Conservation (phyloP, 2,113 vertebrate genomes). For the Phaetusa simplex region DNA sequence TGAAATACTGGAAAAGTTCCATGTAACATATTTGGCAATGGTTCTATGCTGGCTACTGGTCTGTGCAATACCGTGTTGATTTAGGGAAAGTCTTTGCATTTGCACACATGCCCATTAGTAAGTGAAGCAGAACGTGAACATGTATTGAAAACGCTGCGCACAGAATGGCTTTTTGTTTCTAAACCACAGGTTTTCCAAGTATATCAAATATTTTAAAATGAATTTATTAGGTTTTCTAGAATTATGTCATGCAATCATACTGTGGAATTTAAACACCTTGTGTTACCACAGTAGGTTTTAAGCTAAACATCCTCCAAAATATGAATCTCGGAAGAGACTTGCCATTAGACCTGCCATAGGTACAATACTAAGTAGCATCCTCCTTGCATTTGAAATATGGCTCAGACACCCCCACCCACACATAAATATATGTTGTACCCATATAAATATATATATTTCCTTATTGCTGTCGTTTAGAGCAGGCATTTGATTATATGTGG, state of each 20-base stretch:
- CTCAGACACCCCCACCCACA: background rate
- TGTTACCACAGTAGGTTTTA: background rate
- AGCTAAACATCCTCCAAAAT: background rate
- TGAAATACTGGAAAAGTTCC: constrained; percentile 28
- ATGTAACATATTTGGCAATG: constrained; percentile 6
- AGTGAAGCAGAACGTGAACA: background rate
- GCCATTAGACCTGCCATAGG: background rate
- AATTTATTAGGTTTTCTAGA: background rate
- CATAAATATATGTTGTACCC: background rate
- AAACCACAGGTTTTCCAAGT: background rate
- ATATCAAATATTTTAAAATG: background rate
- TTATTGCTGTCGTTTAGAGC: background rate
- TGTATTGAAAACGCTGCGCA: background rate
- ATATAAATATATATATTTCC: background rate
- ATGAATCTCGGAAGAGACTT: fast-evolving
- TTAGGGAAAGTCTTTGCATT: background rate
- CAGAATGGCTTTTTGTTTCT: background rate
- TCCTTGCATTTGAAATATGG: background rate
- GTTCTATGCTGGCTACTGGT: background rate
- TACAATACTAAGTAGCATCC: background rate
- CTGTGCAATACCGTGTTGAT: background rate
- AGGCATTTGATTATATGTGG: background rate
- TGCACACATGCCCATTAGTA: background rate
- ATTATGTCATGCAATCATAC: background rate
- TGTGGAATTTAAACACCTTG: background rate